A percentile compares a stretch with the other conserved stretches of the same genome.
Evolutionary conservation across 2,113 vertebrate genomes (phyloP).

Genomic region (Parotia lawesii): DNA sequence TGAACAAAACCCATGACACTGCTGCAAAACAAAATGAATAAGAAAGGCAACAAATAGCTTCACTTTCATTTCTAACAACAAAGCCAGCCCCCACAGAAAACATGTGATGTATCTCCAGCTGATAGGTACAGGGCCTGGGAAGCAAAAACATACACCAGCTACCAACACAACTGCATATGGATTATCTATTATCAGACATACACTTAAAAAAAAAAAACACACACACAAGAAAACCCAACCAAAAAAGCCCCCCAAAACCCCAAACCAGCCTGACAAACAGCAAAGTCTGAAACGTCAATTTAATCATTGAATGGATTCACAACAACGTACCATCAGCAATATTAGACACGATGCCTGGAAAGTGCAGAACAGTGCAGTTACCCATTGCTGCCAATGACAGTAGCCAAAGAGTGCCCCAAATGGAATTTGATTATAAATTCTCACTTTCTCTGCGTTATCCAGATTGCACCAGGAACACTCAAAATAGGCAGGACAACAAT

Average conservation of each 20-base stretch:
- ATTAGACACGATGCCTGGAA: neutral
- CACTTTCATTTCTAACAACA: neutral
- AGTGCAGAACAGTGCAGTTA: neutral
- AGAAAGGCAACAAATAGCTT: constrained; percentile 17
- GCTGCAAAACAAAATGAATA: neutral
- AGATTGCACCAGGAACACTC: neutral
- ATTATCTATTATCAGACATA: neutral
- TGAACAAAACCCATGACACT: neutral
- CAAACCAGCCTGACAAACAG: neutral
- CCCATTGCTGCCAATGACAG: neutral
- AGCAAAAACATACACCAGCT: neutral
- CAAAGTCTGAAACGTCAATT: neutral
- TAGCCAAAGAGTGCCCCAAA: neutral
- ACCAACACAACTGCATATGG: neutral
- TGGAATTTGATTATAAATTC: neutral
- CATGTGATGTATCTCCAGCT: neutral
- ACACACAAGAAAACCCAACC: neutral
- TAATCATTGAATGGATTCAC: neutral
- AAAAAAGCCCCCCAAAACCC: neutral
- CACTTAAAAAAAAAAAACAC: neutral
- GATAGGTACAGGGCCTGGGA: neutral
- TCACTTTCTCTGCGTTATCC: neutral
- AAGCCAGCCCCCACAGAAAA: neutral
- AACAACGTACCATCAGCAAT: neutral
- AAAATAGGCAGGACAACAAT: neutral